Percentiles rank a stretch among this genome's conserved stretches.
Conservation (phyloP, 2,888 invertebrate species). For the Caenorhabditis macrosperma region DNA sequence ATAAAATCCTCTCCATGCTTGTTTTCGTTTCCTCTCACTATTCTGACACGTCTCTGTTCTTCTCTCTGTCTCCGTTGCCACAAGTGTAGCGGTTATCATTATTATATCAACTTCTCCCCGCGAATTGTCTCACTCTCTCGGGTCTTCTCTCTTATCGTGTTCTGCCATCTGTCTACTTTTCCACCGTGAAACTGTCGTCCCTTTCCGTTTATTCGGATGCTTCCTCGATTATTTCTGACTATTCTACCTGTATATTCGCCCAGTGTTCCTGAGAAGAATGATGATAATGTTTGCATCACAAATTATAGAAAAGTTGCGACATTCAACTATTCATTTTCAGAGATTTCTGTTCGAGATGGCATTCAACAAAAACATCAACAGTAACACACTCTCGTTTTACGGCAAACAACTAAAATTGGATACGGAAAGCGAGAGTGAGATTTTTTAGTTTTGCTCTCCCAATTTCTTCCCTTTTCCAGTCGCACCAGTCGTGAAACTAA, state of each 20-base stretch:
- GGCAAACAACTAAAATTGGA: slow-evolving; percentile 47
- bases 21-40: neutral
- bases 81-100: slow-evolving; percentile 4
- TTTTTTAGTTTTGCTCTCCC: neutral
- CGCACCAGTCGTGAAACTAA: slow-evolving; percentile 58
- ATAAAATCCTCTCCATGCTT: neutral
- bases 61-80: neutral
- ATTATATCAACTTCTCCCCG: slow-evolving; percentile 8
- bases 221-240: slow-evolving; percentile 47
- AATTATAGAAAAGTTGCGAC: neutral
- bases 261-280: neutral
- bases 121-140: neutral
- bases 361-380: no score
- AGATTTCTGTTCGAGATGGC: slow-evolving; percentile 37
- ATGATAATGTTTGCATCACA: neutral
- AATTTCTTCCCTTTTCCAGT: slow-evolving; percentile 52
- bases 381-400: slow-evolving; percentile 20
- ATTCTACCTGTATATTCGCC: slow-evolving; percentile 31
- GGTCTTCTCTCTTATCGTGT: slow-evolving; percentile 5
- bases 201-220: slow-evolving; percentile 19
- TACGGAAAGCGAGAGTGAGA: slow-evolving; percentile 20
- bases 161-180: slow-evolving; percentile 2
- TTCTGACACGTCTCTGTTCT: neutral
- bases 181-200: neutral
- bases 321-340: slow-evolving; percentile 13